Conservation (phyloP, 1,140 invertebrate genomes). For the Ooceraea biroi region DNA sequence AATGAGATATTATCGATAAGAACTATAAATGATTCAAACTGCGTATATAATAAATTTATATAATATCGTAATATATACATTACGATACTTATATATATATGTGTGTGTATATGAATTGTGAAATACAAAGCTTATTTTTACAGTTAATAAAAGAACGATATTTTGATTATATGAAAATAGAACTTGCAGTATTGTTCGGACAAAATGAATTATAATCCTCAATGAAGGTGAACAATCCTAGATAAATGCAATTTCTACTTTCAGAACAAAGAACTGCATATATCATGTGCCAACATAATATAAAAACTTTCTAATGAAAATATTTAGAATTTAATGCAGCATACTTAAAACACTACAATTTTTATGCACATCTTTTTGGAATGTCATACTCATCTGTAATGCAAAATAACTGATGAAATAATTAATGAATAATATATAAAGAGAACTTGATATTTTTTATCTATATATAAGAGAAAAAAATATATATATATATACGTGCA, state of each 20-base stretch:
- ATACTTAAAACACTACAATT: constrained; percentile 23
- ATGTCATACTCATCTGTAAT: constrained; percentile 41
- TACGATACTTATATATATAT: too few species aligned
- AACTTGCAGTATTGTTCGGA: constrained; percentile 33
- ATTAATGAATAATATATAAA: constrained; percentile 45
- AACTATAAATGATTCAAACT: constrained; percentile 7
- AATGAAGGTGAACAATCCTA: constrained; percentile 19
- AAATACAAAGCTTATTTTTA: constrained; percentile 34
- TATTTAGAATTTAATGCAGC: constrained; percentile 31
- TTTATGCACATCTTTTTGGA: constrained; percentile 58
- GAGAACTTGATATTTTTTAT: constrained; percentile 9
- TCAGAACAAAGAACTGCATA: not conserved
- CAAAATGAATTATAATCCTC: constrained; percentile 40
- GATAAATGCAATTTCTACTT: constrained; percentile 57
- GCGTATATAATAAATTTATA: not conserved
- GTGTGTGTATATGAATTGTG: constrained; percentile 1
- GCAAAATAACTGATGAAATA: not conserved
- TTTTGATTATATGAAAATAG: constrained; percentile 19
- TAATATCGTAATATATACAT: constrained; percentile 13
- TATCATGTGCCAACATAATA: not conserved
- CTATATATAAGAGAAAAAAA: constrained; percentile 2
- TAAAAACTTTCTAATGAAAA: constrained; percentile 38
- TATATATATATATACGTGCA: constrained; percentile 11
- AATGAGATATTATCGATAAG: not conserved
- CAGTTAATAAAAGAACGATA: constrained; percentile 28